phyloP scores from a whole-genome alignment of 2,888 invertebrate genomes.

The Galeopsomyia nigrocyanea region DNA sequence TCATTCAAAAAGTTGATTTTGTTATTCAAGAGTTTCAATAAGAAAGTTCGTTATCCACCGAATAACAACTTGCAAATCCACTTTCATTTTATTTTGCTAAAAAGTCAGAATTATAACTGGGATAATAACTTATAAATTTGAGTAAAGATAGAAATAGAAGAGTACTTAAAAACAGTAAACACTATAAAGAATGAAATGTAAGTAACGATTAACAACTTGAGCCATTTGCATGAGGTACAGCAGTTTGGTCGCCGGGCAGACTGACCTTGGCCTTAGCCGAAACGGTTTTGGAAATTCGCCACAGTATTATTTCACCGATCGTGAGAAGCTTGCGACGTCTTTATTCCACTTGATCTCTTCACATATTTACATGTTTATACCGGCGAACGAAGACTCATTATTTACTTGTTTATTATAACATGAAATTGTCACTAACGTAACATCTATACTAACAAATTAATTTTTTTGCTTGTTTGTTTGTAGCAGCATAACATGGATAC shows the following conservation, averaged over 20 bases:
- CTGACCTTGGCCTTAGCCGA: constrained; percentile 21
- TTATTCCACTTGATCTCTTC: neutral
- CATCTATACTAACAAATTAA: constrained; percentile 20
- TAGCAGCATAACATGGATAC: constrained; percentile 57
- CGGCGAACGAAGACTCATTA: too few relatives aligned
- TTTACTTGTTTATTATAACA: neutral
- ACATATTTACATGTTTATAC: too few relatives aligned
- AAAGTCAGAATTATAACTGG: too few relatives aligned
- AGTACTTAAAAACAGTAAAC: constrained; percentile 1
- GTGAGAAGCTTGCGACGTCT: neutral
- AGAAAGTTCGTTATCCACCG: too few relatives aligned
- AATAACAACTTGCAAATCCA: too few relatives aligned
- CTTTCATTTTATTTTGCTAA: too few relatives aligned
- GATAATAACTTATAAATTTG: too few relatives aligned
- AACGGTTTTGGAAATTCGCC: constrained; percentile 34
- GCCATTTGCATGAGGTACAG: constrained; percentile 21
- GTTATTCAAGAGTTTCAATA: too few relatives aligned
- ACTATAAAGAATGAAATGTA: neutral
- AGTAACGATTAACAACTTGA: constrained; percentile 4
- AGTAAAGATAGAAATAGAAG: neutral
- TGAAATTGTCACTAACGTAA: constrained; percentile 14
- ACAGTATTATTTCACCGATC: constrained; percentile 12
- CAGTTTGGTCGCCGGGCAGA: neutral
- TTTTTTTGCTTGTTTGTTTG: constrained; percentile 48
- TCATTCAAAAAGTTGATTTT: too few relatives aligned